A percentile compares a stretch with the other conserved stretches of the same genome.
Evolutionary conservation across 2,888 invertebrate genomes (phyloP).

Genomic region (Spodoptera picta): DNA sequence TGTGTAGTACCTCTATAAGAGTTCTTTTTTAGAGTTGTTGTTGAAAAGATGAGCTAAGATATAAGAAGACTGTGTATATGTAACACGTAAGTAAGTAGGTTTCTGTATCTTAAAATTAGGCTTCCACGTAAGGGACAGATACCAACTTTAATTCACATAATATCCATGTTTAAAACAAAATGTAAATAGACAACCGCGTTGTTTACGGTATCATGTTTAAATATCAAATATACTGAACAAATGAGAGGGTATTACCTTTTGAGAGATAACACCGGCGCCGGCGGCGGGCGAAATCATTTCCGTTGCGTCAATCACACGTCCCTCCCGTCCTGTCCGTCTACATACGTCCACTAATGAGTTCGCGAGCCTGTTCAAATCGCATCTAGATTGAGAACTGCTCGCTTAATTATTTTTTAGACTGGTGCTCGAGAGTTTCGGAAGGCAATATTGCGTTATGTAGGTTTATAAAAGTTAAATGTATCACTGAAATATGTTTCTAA

Average conservation of each 20-base stretch:
- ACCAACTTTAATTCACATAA: no score
- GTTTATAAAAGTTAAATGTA: constrained; percentile 1
- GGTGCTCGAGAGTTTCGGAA: constrained; percentile 10
- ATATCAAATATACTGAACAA: constrained; percentile 79
- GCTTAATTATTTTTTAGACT: constrained; percentile 53
- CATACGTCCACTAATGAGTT: constrained; percentile 83
- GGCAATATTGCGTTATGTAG: constrained; percentile 14
- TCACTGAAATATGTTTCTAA: no score
- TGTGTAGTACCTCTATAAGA: background rate
- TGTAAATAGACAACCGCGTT: constrained; percentile 57
- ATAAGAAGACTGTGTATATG: no score
- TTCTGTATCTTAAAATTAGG: constrained; percentile 26
- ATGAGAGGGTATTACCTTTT: constrained; percentile 73
- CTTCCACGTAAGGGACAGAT: constrained; percentile 26
- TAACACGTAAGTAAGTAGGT: no score
- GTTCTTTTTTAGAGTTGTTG: background rate
- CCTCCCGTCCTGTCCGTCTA: constrained; percentile 68
- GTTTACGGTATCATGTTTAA: constrained; percentile 67
- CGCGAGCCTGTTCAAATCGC: constrained; percentile 68
- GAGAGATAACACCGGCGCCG: constrained; percentile 79
- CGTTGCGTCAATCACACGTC: constrained; percentile 85
- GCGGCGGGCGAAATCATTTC: constrained; percentile 84
- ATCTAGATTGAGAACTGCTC: constrained; percentile 60
- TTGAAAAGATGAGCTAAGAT: background rate
- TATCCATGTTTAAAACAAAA: constrained; percentile 10